Evolutionary conservation across 2,113 vertebrate species (phyloP).

Genomic region (Serinus canaria): DNA sequence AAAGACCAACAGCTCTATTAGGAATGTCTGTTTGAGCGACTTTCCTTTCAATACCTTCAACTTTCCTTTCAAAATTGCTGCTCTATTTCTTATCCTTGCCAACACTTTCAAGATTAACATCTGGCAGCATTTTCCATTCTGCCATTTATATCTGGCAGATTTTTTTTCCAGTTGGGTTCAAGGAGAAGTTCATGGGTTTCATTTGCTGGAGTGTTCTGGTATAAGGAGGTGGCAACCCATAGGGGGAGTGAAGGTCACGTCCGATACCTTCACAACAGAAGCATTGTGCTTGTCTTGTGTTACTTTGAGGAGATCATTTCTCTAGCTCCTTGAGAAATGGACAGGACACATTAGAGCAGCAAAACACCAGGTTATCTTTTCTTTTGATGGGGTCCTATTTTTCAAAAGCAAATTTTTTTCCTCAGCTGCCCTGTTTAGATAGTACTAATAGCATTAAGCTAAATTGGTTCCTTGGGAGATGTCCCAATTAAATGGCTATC

Average conservation of each 20-base stretch:
- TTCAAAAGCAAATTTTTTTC: not conserved
- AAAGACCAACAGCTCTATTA: not conserved
- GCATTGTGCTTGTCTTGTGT: not conserved
- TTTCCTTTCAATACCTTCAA: not conserved
- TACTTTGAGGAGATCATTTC: not conserved
- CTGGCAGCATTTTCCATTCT: not conserved
- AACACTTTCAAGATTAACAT: not conserved
- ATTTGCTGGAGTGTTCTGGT: not conserved
- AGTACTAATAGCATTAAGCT: slow-evolving; percentile 37
- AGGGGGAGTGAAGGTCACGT: not conserved
- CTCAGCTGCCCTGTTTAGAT: slow-evolving; percentile 53
- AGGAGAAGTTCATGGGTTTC: not conserved
- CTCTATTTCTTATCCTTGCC: not conserved
- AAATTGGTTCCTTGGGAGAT: slow-evolving; percentile 65
- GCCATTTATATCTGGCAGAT: not conserved
- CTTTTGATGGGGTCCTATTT: not conserved
- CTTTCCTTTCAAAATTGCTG: not conserved
- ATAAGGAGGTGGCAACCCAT: not conserved
- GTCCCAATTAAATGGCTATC: slow-evolving; percentile 66
- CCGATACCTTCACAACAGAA: not conserved
- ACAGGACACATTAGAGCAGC: not conserved
- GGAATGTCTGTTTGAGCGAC: not conserved
- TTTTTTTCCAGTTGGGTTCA: not conserved
- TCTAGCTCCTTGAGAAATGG: not conserved
- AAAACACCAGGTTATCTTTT: not conserved